Percentiles rank a stretch among this genome's conserved stretches.
phyloP scores from a whole-genome alignment of 1,140 invertebrate genomes.

The Zelostemma sp. region DNA sequence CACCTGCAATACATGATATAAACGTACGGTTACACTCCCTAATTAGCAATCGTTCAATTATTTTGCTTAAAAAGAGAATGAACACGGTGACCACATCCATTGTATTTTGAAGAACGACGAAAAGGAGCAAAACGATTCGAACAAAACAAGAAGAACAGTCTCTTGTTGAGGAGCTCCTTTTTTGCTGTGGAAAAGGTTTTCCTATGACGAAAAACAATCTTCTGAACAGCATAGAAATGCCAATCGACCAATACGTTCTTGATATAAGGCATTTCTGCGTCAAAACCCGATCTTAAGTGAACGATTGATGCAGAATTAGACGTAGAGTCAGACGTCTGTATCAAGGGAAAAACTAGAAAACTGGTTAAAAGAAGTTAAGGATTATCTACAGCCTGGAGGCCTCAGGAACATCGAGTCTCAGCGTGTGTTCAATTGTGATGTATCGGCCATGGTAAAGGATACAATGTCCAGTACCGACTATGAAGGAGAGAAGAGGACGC shows the following conservation, averaged over 20 bases:
- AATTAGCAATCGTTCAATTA: too few relatives aligned
- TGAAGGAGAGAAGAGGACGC: too few relatives aligned
- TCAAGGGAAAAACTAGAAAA: constrained; percentile 13
- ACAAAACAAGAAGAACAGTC: background rate
- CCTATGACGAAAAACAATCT: constrained; percentile 10
- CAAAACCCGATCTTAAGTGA: constrained; percentile 32
- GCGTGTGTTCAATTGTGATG: constrained; percentile 13
- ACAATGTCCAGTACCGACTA: too few relatives aligned
- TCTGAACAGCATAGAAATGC: constrained; percentile 21
- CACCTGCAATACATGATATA: too few relatives aligned
- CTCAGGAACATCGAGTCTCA: constrained; percentile 7
- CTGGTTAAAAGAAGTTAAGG: background rate
- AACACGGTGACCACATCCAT: too few relatives aligned
- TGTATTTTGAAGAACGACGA: background rate
- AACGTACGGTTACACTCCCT: too few relatives aligned
- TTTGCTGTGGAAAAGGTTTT: constrained; percentile 4
- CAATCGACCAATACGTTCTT: constrained; percentile 41
- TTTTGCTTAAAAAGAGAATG: too few relatives aligned
- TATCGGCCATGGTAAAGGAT: too few relatives aligned
- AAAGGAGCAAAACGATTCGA: background rate
- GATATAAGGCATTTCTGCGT: constrained; percentile 43
- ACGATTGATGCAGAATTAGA: constrained; percentile 46
- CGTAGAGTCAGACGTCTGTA: constrained; percentile 29
- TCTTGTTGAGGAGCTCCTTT: constrained; percentile 9
- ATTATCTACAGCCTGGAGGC: background rate